These are phyloP conservation scores for Eustalomyia histrio DNA, from an alignment of 2,888 invertebrate genomes.

Conservation along the genomic window DNA sequence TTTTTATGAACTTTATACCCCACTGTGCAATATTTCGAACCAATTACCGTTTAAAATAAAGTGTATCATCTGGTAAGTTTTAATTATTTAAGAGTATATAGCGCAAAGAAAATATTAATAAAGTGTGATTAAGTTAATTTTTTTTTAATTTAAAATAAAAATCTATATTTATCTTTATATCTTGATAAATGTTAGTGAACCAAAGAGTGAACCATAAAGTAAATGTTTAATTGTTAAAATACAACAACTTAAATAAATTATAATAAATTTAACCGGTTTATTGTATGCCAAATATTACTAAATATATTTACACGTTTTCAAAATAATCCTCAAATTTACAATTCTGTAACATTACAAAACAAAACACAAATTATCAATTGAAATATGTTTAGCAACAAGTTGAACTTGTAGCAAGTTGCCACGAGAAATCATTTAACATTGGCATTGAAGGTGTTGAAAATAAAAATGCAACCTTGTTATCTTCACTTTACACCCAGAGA, in stretches of 20 bases:
- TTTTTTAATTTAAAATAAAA: too few relatives aligned
- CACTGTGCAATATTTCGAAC: too few relatives aligned
- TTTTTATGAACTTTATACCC: too few relatives aligned
- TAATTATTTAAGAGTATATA: too few relatives aligned
- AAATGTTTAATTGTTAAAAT: not conserved
- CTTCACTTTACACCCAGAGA: not conserved
- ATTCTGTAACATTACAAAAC: not conserved
- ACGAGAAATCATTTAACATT: not conserved
- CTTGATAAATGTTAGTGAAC: not conserved
- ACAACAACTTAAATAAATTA: not conserved
- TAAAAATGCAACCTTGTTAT: not conserved
- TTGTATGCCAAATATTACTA: not conserved
- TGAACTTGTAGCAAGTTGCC: not conserved
- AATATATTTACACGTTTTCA: not conserved
- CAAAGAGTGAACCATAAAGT: not conserved
- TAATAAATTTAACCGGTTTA: not conserved
- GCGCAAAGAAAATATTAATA: too few relatives aligned
- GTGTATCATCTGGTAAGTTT: too few relatives aligned
- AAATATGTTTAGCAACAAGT: conserved; percentile 5
- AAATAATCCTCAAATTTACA: too few relatives aligned
- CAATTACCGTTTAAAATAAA: too few relatives aligned
- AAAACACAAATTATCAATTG: not conserved
- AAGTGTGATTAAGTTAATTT: too few relatives aligned
- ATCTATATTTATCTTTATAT: not conserved
- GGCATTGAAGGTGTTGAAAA: conserved; percentile 15